Conservation (phyloP, 2,797 vertebrate species). For the Cirrhinus mrigala region DNA sequence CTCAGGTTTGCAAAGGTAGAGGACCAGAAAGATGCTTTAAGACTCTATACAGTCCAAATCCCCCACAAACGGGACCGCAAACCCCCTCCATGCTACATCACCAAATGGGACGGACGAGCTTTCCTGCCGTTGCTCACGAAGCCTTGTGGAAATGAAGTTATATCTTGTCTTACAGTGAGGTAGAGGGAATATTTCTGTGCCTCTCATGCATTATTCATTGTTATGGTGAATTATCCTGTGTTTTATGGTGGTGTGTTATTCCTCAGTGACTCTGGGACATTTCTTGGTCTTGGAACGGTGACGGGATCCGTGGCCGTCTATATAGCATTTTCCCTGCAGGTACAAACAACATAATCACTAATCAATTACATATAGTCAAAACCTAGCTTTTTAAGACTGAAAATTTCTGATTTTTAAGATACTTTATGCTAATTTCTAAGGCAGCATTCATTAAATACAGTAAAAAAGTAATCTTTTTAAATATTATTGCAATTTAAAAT, state of each 20-base stretch:
- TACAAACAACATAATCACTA: constrained; percentile 66
- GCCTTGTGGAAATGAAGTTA: constrained; percentile 88
- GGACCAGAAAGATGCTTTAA: constrained; percentile 82
- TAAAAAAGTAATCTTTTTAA: neutral
- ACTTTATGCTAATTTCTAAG: neutral
- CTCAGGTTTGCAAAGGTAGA: constrained; percentile 88
- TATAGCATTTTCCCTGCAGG: constrained; percentile 95
- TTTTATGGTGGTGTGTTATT: constrained; percentile 17
- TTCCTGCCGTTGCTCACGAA: constrained; percentile 90
- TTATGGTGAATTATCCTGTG: neutral
- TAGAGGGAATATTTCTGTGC: constrained; percentile 62
- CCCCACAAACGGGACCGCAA: constrained; percentile 92
- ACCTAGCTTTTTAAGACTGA: neutral
- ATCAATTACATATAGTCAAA: neutral
- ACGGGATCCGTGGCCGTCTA: constrained; percentile 95
- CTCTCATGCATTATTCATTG: neutral
- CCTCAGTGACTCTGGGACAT: constrained; percentile 90
- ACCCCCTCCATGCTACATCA: constrained; percentile 91
- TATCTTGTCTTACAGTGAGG: constrained; percentile 91
- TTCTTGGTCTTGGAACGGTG: constrained; percentile 93
- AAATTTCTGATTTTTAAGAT: too few species aligned
- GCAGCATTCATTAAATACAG: neutral
- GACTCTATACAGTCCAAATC: constrained; percentile 95
- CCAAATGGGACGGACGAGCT: constrained; percentile 92
- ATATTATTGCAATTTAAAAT: too few species aligned